Evolutionary conservation across 1,140 invertebrate genomes (phyloP).

Genomic region (Glomeris maerens): DNA sequence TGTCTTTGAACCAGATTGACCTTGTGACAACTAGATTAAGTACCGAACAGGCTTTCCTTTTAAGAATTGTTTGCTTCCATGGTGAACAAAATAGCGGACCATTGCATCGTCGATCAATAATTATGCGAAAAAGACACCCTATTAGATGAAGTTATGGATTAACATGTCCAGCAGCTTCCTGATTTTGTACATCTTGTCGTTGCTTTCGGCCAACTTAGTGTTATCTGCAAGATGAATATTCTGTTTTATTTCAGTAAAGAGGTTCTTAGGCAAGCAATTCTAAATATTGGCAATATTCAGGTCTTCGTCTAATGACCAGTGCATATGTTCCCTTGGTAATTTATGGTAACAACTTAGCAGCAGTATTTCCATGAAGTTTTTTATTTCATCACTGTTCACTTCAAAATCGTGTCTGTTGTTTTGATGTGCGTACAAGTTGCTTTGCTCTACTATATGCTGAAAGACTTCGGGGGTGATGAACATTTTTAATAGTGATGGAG

Average conservation of each 20-base stretch:
- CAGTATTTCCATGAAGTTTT: conserved; percentile 1
- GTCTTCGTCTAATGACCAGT: conserved; percentile 11
- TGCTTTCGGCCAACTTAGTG: conserved; percentile 19
- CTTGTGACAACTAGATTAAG: too few relatives aligned
- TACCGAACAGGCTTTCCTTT: conserved; percentile 18
- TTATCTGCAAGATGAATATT: conserved; percentile 25
- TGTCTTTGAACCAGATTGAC: too few relatives aligned
- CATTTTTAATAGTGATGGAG: conserved; percentile 2
- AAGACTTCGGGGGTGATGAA: conserved; percentile 6
- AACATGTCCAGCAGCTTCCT: conserved; percentile 18
- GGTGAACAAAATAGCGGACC: conserved; percentile 17
- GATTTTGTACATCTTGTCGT: conserved; percentile 26
- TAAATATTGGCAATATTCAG: conserved; percentile 16
- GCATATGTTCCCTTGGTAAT: not conserved
- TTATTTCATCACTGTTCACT: not conserved
- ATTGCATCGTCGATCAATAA: conserved; percentile 16
- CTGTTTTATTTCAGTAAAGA: conserved; percentile 19
- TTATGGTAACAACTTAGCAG: conserved; percentile 1
- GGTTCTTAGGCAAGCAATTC: conserved; percentile 16
- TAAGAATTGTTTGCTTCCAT: conserved; percentile 17
- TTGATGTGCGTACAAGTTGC: conserved; percentile 1
- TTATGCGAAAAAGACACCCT: conserved; percentile 12
- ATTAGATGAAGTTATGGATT: conserved; percentile 21
- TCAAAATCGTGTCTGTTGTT: conserved; percentile 1
- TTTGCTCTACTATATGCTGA: not conserved